Base-by-base conservation (phyloP, 2,888 invertebrate genomes). In the Dolichopus griseipennis region DNA sequence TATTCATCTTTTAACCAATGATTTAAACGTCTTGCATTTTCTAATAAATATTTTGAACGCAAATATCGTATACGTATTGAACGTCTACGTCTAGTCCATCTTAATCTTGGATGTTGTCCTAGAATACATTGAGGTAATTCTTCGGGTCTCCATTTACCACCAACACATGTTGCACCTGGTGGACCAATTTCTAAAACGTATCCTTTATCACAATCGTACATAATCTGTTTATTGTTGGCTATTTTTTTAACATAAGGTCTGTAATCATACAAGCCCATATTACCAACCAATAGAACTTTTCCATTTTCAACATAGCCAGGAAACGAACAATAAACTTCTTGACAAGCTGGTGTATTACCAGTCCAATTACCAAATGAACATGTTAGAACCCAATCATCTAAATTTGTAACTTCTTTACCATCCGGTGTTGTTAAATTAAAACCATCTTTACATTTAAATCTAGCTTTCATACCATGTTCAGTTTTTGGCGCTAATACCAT, bases 401-500 rank as follows among this genome's bases (percentile, higher is more conserved):
- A 75, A 75, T 80, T 78, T 0, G 75, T 76, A 3, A 82, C 73
- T 65, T 83, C 82, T 67, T 82, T 82, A 63, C 87, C 84, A 67
- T 81, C 75, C 10, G 87, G 86, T 7, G 90, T 94, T 62, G 87
- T 86, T n/a, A 97, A 81, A 70, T 89, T 88, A 78, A 86, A 98
- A 0, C 98, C 98, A 75, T 97, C 96, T 75, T 93, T 92, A 78
- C 98, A 98, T 72, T 91, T 88, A 79, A 95, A 98, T 37, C 92
- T 85, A 0, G 98, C 98, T 76, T 90, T 90, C 91, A 95, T 95
- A 0, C 96, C 95, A 77, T 99, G 98, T 71, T 95, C 93, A n/a
- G 95, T 95, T 78, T 96, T 96, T 0, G 97, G 95, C 1, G 97
- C 98, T 69, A 98, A 90, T 6, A 97, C 95, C 88, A 97, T 93